Evolutionary conservation across 1,140 invertebrate genomes (phyloP).

Genomic region (Ips typographus): DNA sequence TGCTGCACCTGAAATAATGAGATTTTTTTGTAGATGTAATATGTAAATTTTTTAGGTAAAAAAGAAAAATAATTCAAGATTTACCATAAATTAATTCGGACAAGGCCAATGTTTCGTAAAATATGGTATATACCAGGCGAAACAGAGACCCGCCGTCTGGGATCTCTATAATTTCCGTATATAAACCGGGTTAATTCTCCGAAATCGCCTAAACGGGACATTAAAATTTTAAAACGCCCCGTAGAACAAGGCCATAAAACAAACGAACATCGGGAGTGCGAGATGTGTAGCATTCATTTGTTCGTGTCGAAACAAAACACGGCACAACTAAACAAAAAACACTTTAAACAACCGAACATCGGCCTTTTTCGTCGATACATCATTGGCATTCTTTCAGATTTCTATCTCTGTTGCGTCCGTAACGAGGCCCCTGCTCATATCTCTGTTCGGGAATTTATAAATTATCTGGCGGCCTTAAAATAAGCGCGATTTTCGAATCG

Average conservation of each 20-base stretch:
- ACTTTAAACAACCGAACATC: slow-evolving; percentile 49
- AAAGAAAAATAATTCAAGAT: no score
- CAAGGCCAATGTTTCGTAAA: no score
- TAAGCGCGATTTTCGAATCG: slow-evolving; percentile 32
- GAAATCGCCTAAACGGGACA: slow-evolving; percentile 21
- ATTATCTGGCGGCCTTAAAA: slow-evolving; percentile 39
- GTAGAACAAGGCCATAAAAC: slow-evolving; percentile 35
- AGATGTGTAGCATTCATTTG: slow-evolving; percentile 51
- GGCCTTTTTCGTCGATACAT: slow-evolving; percentile 50
- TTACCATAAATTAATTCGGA: no score
- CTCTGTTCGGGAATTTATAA: slow-evolving; percentile 38
- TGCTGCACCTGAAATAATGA: no score
- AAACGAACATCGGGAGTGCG: slow-evolving; percentile 41
- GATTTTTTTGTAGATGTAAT: no score
- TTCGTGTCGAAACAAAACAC: slow-evolving; percentile 50
- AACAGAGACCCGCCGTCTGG: slow-evolving; percentile 4
- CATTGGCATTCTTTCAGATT: slow-evolving; percentile 45
- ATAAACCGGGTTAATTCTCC: slow-evolving; percentile 13
- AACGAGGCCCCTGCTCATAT: slow-evolving; percentile 22
- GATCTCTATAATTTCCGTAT: background rate
- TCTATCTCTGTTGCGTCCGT: slow-evolving; percentile 32
- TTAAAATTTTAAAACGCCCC: slow-evolving; percentile 34
- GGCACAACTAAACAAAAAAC: slow-evolving; percentile 49
- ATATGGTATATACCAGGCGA: no score
- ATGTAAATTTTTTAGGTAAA: no score